A percentile compares a stretch with the other conserved stretches of the same genome.
phyloP scores from a whole-genome alignment of 2,888 invertebrate species.

The Drosophila testacea region DNA sequence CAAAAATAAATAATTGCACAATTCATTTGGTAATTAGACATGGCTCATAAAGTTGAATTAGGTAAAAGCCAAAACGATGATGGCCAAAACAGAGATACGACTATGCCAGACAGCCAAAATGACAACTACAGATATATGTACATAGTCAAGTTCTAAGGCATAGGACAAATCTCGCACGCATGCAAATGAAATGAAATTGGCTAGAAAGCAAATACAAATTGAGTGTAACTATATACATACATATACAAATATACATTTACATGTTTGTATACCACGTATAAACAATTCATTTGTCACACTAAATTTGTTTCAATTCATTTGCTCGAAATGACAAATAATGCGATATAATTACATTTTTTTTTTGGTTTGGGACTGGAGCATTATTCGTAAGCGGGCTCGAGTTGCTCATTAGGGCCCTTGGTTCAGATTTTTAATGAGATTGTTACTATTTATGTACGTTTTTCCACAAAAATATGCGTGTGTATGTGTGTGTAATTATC shows the following conservation, averaged over 20 bases:
- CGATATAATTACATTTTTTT: constrained; percentile 74
- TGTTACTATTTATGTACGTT: constrained; percentile 82
- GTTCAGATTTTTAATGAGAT: constrained; percentile 81
- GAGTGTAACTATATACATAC: constrained; percentile 56
- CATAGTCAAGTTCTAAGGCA: constrained; percentile 25
- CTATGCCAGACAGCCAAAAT: constrained; percentile 14
- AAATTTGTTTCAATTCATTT: constrained; percentile 84
- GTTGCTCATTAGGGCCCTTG: constrained; percentile 60
- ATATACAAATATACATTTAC: background rate
- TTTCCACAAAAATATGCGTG: constrained; percentile 76
- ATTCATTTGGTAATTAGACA: constrained; percentile 83
- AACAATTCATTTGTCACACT: constrained; percentile 83
- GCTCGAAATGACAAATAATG: constrained; percentile 81
- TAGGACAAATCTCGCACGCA: constrained; percentile 34
- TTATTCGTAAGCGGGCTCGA: constrained; percentile 24
- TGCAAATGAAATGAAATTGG: constrained; percentile 78
- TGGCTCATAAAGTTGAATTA: constrained; percentile 82
- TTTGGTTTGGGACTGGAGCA: constrained; percentile 1
- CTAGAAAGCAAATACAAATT: constrained; percentile 71
- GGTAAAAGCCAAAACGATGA: constrained; percentile 61
- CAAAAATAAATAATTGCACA: constrained; percentile 79
- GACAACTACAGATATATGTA: background rate
- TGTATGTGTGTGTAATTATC: constrained; percentile 69
- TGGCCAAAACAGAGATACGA: constrained; percentile 53
- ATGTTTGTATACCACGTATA: constrained; percentile 29